phyloP scores from a whole-genome alignment of 2,888 invertebrate species.

The Synanthedon andrenaeformis region DNA sequence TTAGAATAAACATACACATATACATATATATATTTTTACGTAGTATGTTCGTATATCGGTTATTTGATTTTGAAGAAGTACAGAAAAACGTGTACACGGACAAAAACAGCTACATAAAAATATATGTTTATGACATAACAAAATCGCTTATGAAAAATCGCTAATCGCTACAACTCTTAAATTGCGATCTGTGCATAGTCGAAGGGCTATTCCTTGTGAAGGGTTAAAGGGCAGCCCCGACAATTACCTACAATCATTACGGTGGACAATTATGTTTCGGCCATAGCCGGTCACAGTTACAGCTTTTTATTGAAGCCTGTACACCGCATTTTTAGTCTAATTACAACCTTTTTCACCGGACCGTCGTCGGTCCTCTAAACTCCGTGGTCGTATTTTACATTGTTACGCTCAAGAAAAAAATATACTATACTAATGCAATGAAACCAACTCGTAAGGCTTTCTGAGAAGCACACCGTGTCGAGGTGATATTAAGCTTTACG shows the following conservation, averaged over 20 bases:
- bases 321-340: constrained; percentile 61
- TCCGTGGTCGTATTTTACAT: constrained; percentile 25
- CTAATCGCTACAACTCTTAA: neutral
- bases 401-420: constrained; percentile 25
- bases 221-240: constrained; percentile 54
- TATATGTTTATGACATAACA: neutral
- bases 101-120: too few species aligned
- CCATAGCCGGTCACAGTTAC: constrained; percentile 51
- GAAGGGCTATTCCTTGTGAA: constrained; percentile 36
- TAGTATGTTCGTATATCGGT: too few species aligned
- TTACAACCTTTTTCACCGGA: constrained; percentile 34
- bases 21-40: too few species aligned
- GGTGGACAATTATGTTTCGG: constrained; percentile 60
- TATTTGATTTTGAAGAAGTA: too few species aligned
- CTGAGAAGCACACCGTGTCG: too few species aligned
- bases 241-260: constrained; percentile 68
- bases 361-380: constrained; percentile 6
- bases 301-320: constrained; percentile 56
- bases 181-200: neutral
- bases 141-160: neutral
- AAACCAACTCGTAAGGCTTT: too few species aligned
- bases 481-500: too few species aligned
- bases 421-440: too few species aligned
- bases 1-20: too few species aligned
- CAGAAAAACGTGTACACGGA: too few species aligned